phyloP scores from a whole-genome alignment of 2,113 vertebrate species.

The Jacana jacana region DNA sequence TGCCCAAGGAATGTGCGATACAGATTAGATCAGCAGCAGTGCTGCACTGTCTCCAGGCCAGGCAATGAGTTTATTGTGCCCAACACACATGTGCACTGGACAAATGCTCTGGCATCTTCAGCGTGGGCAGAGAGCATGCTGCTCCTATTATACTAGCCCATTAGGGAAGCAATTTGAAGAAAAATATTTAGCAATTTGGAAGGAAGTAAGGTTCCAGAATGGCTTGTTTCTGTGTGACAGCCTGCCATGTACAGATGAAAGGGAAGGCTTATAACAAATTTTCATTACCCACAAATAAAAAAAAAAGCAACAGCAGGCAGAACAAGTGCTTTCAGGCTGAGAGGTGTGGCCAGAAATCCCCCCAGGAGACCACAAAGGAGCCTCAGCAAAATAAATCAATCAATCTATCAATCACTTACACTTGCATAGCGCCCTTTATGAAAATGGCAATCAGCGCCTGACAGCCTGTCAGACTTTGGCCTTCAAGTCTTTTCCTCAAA shows the following conservation, averaged over 20 bases:
- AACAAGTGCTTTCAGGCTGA: conserved; percentile 76
- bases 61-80: conserved; percentile 71
- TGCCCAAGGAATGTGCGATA: background rate
- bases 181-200: conserved; percentile 84
- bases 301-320: conserved; percentile 80
- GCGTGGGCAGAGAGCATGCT: conserved; percentile 77
- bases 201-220: conserved; percentile 77
- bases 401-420: conserved; percentile 76
- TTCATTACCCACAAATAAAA: conserved; percentile 77
- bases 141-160: conserved; percentile 79
- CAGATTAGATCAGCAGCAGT: conserved; percentile 48
- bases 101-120: conserved; percentile 81
- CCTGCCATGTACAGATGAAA: conserved; percentile 81
- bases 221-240: conserved; percentile 79
- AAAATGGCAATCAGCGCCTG: conserved; percentile 76
- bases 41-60: conserved; percentile 57
- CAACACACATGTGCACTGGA: conserved; percentile 80
- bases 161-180: conserved; percentile 84
- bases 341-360: conserved; percentile 79
- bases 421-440: conserved; percentile 69
- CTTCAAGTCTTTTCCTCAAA: conserved; percentile 67
- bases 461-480: conserved; percentile 75
- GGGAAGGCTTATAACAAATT: conserved; percentile 80
- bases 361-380: conserved; percentile 79
- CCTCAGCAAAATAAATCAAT: conserved; percentile 82